Base-by-base conservation (phyloP, 37 sponge, comb jelly and placozoan species). In the Cladorhizidae sp. region DNA sequence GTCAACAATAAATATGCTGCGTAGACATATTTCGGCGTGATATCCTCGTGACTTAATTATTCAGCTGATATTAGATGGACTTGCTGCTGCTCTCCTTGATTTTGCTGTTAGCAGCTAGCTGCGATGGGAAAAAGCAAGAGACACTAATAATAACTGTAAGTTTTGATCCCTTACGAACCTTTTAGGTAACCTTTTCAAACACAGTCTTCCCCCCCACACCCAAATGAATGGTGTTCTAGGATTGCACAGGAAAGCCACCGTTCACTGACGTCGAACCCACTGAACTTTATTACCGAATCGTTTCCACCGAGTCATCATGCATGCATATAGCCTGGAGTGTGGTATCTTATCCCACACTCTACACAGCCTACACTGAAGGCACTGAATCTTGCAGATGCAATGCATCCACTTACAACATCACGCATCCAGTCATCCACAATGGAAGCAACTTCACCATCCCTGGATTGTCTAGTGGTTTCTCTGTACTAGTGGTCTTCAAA, bases 241-340 rank as follows among this genome's bases (percentile, higher is more conserved):
- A 67, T 28, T 61, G 69, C 15, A 67, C 36, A 37, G 40, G 21
- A 5, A 71, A 71, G 25, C 39, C 12, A 14, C 72, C 67, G 1
- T 65, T 65, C 31, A 3, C 36, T 7, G 7, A 65, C 12, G 35
- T 65, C 35, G 9, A 28, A 32, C 35, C 31, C 17, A 65, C 67
- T 31, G 67, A 65, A 28, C 9, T 65, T 2, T 65, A 65, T 31
- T 71, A 45, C 42, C 29, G 55, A 21, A 80, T 70, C 8, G 58
- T 57, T 9, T n/a, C 26, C 38, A 21, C 22, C 2, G 28, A 36
- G 32, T 51, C 75, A 36, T 22, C 71, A 57, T 62, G 78, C 36
- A 78, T 70, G 42, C 80, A 80, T 42, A 80, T 80, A n/a, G 86
- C 72, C 31, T 90, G 90, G 90, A 85, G 90, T 61, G 62, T 58